Evolutionary conservation across 2,888 invertebrate species (phyloP).

Genomic region (Blomia tropicalis): DNA sequence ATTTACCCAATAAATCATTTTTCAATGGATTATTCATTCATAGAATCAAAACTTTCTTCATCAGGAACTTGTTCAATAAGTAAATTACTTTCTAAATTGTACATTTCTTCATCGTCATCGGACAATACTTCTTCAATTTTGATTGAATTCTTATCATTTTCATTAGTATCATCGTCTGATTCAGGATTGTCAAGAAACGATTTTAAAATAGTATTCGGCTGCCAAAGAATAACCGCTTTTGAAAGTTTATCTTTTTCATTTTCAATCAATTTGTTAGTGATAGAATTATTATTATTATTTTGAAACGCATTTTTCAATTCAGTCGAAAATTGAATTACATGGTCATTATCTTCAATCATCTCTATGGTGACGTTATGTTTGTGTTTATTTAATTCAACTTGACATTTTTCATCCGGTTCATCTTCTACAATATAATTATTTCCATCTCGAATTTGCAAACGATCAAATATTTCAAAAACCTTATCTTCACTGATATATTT

Average conservation of each 20-base stretch:
- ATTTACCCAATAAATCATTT: no score
- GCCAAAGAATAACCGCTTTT: constrained; percentile 29
- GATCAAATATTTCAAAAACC: constrained; percentile 27
- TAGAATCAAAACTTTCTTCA: not conserved
- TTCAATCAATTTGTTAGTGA: constrained; percentile 13
- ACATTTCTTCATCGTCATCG: constrained; percentile 11
- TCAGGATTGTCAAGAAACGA: not conserved
- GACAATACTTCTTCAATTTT: constrained; percentile 4
- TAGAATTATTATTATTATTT: not conserved
- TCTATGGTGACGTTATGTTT: constrained; percentile 10
- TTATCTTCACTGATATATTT: constrained; percentile 30
- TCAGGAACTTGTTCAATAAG: not conserved
- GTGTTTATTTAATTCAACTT: not conserved
- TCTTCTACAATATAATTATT: constrained; percentile 18
- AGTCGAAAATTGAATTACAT: not conserved
- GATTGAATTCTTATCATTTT: not conserved
- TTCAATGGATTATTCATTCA: constrained; percentile 7
- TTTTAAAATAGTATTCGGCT: constrained; percentile 22
- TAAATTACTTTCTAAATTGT: not conserved
- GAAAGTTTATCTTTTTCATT: constrained; percentile 26
- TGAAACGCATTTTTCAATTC: constrained; percentile 18
- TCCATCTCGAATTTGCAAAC: constrained; percentile 16
- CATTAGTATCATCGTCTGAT: not conserved
- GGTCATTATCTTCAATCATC: constrained; percentile 17
- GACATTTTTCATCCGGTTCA: not conserved